Evolutionary conservation across 2,113 vertebrate genomes (phyloP).

Genomic region (Amia ocellicauda): DNA sequence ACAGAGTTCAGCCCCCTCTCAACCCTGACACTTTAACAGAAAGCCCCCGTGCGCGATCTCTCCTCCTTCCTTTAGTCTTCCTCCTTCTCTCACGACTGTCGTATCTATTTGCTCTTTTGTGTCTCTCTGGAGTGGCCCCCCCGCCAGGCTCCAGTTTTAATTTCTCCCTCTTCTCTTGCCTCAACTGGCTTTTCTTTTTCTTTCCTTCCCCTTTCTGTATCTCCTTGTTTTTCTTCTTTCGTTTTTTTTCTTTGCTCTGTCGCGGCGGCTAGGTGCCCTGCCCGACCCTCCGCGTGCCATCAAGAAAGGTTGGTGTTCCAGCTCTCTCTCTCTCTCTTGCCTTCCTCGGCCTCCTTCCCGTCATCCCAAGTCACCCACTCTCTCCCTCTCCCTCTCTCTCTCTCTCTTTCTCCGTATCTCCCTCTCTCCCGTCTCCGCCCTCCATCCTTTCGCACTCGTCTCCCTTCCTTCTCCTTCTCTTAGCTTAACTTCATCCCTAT

Average conservation of each 20-base stretch:
- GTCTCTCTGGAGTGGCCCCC: constrained; percentile 33
- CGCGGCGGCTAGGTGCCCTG: constrained; percentile 81
- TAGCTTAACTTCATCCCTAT: not conserved
- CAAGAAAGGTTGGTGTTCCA: constrained; percentile 98
- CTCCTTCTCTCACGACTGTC: no score
- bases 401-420: not conserved
- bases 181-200: constrained; percentile 47
- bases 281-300: constrained; percentile 91
- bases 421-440: no score
- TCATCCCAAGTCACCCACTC: constrained; percentile 16
- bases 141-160: constrained; percentile 55
- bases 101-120: constrained; percentile 28
- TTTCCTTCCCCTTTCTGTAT: not conserved
- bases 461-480: not conserved
- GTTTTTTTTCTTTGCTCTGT: constrained; percentile 60
- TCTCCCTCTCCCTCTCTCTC: not conserved
- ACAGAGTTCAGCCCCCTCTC: no score
- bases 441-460: no score
- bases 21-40: no score
- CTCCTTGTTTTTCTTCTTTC: constrained; percentile 57
- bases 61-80: no score
- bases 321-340: constrained; percentile 49
- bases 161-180: constrained; percentile 55
- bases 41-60: no score
- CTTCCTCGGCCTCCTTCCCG: constrained; percentile 14